phyloP scores from a whole-genome alignment of 2,888 invertebrate genomes.

The Incurvaria masculella region DNA sequence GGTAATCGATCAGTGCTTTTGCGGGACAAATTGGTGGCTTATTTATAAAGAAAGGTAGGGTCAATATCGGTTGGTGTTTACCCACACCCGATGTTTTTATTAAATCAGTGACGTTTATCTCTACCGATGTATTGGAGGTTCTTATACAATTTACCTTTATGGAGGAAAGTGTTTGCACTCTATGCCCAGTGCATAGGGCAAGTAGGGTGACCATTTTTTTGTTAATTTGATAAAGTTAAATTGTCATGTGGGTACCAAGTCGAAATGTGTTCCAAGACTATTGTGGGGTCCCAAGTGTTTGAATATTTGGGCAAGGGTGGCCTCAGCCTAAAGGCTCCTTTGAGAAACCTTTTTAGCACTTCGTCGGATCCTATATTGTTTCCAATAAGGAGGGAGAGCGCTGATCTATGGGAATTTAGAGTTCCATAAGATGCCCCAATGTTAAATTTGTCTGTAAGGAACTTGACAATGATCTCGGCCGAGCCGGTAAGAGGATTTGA shows the following conservation, averaged over 20 bases:
- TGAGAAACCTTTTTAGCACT: constrained; percentile 10
- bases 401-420: constrained; percentile 9
- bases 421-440: constrained; percentile 8
- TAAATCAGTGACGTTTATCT: constrained; percentile 15
- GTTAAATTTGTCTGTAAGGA: constrained; percentile 6
- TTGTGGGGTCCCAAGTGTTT: constrained; percentile 15
- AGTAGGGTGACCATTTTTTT: constrained; percentile 17
- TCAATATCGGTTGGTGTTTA: background rate
- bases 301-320: constrained; percentile 15
- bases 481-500: constrained; percentile 8
- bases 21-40: constrained; percentile 4
- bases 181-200: constrained; percentile 17
- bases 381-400: constrained; percentile 4
- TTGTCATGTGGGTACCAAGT: constrained; percentile 11
- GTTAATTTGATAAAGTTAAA: constrained; percentile 8
- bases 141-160: constrained; percentile 13
- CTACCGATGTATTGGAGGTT: background rate
- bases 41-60: constrained; percentile 2
- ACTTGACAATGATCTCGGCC: constrained; percentile 6
- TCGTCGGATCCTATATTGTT: constrained; percentile 1
- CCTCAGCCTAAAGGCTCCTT: constrained; percentile 13
- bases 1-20: background rate
- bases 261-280: constrained; percentile 14
- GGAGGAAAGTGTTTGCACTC: constrained; percentile 16
- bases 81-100: constrained; percentile 10